Evolutionary conservation across 2,888 invertebrate genomes (phyloP).

Genomic region (Sphinx pinastri): DNA sequence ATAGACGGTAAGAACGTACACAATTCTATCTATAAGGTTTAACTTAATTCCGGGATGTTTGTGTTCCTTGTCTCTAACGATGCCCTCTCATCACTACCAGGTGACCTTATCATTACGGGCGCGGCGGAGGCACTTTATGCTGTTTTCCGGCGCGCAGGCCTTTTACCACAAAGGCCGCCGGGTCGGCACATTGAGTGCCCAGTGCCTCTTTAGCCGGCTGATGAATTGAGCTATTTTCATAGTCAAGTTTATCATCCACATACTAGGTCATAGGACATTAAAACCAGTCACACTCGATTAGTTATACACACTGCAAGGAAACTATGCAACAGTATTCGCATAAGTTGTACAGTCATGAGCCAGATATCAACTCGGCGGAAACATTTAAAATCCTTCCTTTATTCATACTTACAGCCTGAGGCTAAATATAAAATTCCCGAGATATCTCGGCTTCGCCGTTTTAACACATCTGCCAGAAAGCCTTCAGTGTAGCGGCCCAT

Average conservation of each 20-base stretch:
- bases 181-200: too few relatives aligned
- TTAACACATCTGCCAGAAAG: slow-evolving; percentile 79
- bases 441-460: slow-evolving; percentile 71
- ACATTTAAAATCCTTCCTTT: slow-evolving; percentile 53
- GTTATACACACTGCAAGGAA: slow-evolving; percentile 3
- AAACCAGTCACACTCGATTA: neutral
- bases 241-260: neutral
- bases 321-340: slow-evolving; percentile 31
- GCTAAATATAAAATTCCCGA: slow-evolving; percentile 71
- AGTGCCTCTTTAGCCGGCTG: neutral
- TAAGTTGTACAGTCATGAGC: slow-evolving; percentile 16
- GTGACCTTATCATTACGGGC: neutral
- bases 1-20: too few relatives aligned
- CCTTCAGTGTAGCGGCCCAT: slow-evolving; percentile 58
- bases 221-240: neutral
- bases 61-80: too few relatives aligned
- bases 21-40: too few relatives aligned
- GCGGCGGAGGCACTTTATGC: neutral
- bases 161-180: neutral
- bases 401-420: slow-evolving; percentile 55
- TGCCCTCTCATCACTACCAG: too few relatives aligned
- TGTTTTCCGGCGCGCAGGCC: neutral
- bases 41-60: too few relatives aligned
- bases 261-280: neutral
- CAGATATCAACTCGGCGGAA: slow-evolving; percentile 32